phyloP scores from a whole-genome alignment of 2,797 vertebrate genomes.

The Heliangelus exortis region DNA sequence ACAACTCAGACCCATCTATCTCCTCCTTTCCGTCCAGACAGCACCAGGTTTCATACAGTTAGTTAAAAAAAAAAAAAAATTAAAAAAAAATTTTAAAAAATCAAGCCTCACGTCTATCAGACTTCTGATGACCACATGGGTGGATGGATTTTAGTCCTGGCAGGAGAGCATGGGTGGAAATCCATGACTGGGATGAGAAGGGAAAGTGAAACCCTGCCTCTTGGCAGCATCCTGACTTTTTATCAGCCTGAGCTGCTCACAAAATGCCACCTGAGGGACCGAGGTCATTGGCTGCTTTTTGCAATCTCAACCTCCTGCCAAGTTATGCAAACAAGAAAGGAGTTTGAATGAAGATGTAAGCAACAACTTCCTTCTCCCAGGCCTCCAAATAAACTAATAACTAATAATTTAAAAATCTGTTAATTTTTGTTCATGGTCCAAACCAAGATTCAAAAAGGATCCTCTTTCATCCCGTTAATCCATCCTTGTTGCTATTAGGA shows the following conservation, averaged over 20 bases:
- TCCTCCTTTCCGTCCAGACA: background rate
- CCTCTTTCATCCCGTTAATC: background rate
- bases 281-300: background rate
- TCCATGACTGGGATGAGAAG: background rate
- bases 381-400: constrained; percentile 1
- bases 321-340: background rate
- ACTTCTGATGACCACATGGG: accelerated
- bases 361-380: background rate
- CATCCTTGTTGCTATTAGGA: background rate
- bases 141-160: background rate
- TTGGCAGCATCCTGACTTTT: background rate
- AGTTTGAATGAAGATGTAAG: background rate
- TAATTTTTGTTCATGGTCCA: background rate
- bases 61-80: background rate
- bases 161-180: accelerated
- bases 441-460: background rate
- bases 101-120: background rate
- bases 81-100: background rate
- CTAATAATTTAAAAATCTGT: background rate
- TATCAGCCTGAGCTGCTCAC: background rate
- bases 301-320: background rate
- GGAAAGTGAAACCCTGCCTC: background rate
- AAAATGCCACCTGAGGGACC: background rate
- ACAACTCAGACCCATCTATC: background rate
- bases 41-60: background rate